These are phyloP conservation scores for Syrrhaptes paradoxus DNA, from an alignment of 2,113 vertebrate species.

Conservation along the genomic window DNA sequence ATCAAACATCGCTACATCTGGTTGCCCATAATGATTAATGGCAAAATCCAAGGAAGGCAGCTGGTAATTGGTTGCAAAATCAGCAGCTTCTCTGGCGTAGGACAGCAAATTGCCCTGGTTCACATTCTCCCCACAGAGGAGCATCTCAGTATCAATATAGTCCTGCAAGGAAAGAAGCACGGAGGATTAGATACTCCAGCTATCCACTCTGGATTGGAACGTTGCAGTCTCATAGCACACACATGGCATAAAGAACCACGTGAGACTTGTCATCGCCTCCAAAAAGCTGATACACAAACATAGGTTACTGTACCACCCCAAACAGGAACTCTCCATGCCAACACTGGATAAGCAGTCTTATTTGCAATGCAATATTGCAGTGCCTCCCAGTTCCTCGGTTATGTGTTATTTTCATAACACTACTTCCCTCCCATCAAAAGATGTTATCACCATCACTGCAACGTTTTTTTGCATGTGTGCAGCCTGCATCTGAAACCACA, in stretches of 20 bases:
- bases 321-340: background rate
- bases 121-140: slow-evolving; percentile 88
- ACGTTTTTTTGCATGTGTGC: background rate
- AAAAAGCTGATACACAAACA: background rate
- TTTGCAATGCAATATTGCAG: background rate
- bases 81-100: slow-evolving; percentile 93
- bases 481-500: background rate
- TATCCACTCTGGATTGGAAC: background rate
- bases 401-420: background rate
- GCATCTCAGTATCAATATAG: slow-evolving; percentile 87
- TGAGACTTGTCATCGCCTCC: background rate
- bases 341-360: background rate
- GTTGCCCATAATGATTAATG: slow-evolving; percentile 91
- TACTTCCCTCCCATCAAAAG: background rate
- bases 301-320: background rate
- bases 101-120: slow-evolving; percentile 92
- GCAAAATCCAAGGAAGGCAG: slow-evolving; percentile 94
- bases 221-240: background rate
- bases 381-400: background rate
- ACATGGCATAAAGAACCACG: background rate
- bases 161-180: slow-evolving; percentile 76
- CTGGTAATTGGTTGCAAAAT: slow-evolving; percentile 96
- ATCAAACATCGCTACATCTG: slow-evolving; percentile 98
- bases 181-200: background rate
- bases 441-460: background rate